Evolutionary conservation across 2,113 vertebrate genomes (phyloP), one percentile per base, ranked within the genome.

Genomic region (Bungarus multicinctus): DNA sequence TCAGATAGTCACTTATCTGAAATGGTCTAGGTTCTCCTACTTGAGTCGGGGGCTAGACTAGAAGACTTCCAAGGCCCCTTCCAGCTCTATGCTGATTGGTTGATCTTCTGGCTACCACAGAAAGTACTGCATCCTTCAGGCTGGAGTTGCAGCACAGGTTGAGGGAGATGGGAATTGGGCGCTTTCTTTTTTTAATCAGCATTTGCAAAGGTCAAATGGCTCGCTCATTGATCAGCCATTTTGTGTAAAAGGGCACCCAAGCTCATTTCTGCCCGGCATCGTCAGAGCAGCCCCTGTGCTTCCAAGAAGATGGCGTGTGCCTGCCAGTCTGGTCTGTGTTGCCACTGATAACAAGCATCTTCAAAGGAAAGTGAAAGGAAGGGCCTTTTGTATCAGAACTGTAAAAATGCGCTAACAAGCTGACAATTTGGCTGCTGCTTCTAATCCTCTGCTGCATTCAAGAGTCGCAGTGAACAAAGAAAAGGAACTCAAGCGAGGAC

Each of bases 281-380:
- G 18, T 20, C 90, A 23, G 0, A 95, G 96, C 85, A 16, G 0
- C 11, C 90, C 53, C 57, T n/a, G 27, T 50, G 92, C 89, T 87
- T 91, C 93, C 14, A 0, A 88, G 2, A 58, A 64, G 90, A 20
- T 18, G 89, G 93, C 91, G 94, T 92, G 94, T 5, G 2, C 53
- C 1, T 10, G 92, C 92, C 93, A 88, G 91, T 1, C 14, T 0
- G 50, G 93, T 25, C 95, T 94, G 94, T 91, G 53, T 58, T 88
- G 2, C 90, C 23, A 0, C 96, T 95, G 94, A 95, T 96, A 96
- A 95, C 93, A 47, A 64, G 92, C 92, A 53, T 27, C 92, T 74
- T 69, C 0, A 91, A 94, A 92, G 81, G 25, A 88, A 58, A 58
- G 57, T 54, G 9, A 85, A 0, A 90, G 93, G 93, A 90, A 95